Evolutionary conservation across 1,140 invertebrate genomes (phyloP).

Genomic region (Anastrepha obliqua): DNA sequence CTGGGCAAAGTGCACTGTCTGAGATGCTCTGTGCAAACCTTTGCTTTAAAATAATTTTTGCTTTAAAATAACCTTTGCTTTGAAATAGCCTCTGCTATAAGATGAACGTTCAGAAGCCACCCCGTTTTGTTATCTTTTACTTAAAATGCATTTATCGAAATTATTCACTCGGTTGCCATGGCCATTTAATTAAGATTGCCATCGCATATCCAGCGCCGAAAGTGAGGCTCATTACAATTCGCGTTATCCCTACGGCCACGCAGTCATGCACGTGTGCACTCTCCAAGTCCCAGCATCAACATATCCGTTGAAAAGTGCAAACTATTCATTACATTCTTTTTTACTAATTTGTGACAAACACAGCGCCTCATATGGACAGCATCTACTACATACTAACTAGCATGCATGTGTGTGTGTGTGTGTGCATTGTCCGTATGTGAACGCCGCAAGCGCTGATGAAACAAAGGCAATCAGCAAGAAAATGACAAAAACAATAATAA

Average conservation of each 20-base stretch:
- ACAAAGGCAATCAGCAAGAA: constrained; percentile 38
- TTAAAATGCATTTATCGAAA: too few species aligned
- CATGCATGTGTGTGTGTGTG: too few species aligned
- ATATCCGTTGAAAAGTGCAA: neutral
- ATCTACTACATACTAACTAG: neutral
- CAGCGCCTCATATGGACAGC: neutral
- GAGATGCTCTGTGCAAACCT: too few species aligned
- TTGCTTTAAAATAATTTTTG: too few species aligned
- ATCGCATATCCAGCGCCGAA: neutral
- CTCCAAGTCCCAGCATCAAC: neutral
- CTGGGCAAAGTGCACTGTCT: too few species aligned
- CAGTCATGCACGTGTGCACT: too few species aligned
- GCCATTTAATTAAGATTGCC: constrained; percentile 6
- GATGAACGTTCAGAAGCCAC: too few species aligned
- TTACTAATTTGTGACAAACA: neutral
- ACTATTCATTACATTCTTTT: neutral
- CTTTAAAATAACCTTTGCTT: too few species aligned
- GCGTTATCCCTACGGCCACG: neutral
- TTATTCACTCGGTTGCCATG: neutral
- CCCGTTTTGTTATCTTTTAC: too few species aligned
- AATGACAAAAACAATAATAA: constrained; percentile 29
- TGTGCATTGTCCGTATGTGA: neutral
- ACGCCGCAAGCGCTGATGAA: neutral
- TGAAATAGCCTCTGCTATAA: too few species aligned
- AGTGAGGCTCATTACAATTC: neutral